Base-by-base conservation (phyloP, 1,140 invertebrate genomes). In the Halictus rubicundus region DNA sequence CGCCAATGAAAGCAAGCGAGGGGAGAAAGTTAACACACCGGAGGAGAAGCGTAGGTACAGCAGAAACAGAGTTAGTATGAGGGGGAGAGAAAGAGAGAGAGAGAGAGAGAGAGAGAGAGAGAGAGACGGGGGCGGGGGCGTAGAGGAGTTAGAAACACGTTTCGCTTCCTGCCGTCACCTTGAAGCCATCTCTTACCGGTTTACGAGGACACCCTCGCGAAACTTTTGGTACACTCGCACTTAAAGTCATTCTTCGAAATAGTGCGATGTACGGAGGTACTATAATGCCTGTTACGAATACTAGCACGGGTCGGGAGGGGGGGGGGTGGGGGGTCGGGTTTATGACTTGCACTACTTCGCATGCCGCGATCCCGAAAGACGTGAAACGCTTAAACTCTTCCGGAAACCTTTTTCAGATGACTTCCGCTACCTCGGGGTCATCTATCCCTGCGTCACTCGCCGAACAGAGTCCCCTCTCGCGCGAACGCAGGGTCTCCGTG, bases 211-310 rank as follows among this genome's bases (percentile, higher is more conserved):
- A 60, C 60, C 79, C 25, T 46, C 64, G 68, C 72, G 70, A 85
- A 81, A 83, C 42, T 85, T 88, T 83, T 63, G 71, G 60, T 87
- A 79, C 65, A 72, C 61, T 80, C 64, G 68, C 80, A 80, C 72
- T 85, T 80, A 85, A 85, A 87, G 85, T 83, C 86, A 87, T 87
- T 78, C 71, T 79, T 79, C 72, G 80, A 77, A 87, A 87, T 86
- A 83, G 80, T 57, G 68, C 77, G 64, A 75, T 79, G 65, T 52
- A 52, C 49, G 49, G 77, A 81, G 70, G 19, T 78, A 73, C 52
- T 82, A 71, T 80, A 84, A 87, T 82, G 80, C 73, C 71, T 85
- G 75, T 82, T 87, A 82, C 68, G 71, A 77, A 77, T 85, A 86
- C 66, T 14, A 21, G 66, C 7, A 8, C 8, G 21, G 5, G 27